Percentiles rank a stretch among this genome's conserved stretches.
Conservation (phyloP, 2,113 vertebrate species). For the Speoplatyrhinus poulsoni region DNA sequence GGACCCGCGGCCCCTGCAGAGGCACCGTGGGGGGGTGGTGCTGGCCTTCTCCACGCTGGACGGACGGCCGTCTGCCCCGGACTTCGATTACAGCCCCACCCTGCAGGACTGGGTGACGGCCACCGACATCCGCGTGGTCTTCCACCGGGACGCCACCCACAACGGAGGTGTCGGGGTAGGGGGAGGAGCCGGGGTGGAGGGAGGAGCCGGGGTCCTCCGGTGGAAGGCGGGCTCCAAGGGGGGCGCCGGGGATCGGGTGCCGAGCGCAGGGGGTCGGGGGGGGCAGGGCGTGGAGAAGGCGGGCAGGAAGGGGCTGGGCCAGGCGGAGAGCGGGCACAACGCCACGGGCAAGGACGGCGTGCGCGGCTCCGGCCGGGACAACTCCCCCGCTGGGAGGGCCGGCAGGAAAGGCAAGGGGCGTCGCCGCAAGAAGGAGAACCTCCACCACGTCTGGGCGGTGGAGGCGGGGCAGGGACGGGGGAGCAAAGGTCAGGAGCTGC, state of each 20-base stretch:
- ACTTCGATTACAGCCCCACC: constrained; percentile 82
- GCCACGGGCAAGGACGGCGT: constrained; percentile 71
- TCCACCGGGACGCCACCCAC: constrained; percentile 61
- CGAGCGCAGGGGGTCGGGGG: constrained; percentile 45
- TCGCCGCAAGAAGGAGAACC: constrained; percentile 58
- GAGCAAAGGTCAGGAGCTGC: constrained; percentile 67
- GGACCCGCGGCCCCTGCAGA: constrained; percentile 78
- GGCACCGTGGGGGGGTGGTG: constrained; percentile 76
- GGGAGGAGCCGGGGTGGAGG: constrained; percentile 6
- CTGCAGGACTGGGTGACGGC: constrained; percentile 88
- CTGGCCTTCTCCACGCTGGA: constrained; percentile 81
- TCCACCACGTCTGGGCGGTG: constrained; percentile 64
- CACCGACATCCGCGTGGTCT: constrained; percentile 80
- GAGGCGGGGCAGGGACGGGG: constrained; percentile 47
- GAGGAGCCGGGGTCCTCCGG: constrained; percentile 41
- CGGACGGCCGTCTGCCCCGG: constrained; percentile 78
- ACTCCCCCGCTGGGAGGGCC: constrained; percentile 45
- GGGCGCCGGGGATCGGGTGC: constrained; percentile 32
- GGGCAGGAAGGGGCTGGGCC: constrained; percentile 54
- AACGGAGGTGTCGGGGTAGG: constrained; percentile 36
- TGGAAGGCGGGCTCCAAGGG: constrained; percentile 52
- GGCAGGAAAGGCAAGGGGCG: constrained; percentile 49
- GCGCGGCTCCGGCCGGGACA: constrained; percentile 31
- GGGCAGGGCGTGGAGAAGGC: constrained; percentile 44
- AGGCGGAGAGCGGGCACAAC: constrained; percentile 69